Evolutionary conservation across 2,797 vertebrate species (phyloP).

Genomic region (Leucoraja ocellata): DNA sequence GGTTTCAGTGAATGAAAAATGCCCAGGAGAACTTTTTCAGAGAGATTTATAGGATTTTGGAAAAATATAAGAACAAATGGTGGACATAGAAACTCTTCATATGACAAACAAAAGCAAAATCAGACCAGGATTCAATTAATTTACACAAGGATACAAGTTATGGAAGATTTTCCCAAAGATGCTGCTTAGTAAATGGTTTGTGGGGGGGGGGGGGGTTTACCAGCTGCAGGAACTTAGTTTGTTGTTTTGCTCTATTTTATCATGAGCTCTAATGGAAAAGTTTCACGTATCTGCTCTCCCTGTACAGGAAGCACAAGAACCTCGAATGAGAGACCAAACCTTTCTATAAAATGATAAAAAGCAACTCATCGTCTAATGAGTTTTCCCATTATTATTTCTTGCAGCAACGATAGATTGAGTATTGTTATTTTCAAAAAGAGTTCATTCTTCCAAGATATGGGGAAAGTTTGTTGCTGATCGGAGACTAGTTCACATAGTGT

Average conservation of each 20-base stretch:
- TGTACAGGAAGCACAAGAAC: background rate
- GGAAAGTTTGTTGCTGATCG: background rate
- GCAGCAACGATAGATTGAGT: background rate
- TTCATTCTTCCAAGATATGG: background rate
- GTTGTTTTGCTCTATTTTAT: background rate
- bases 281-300: background rate
- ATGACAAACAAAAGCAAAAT: no score
- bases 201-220: background rate
- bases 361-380: background rate
- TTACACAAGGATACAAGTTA: background rate
- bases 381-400: background rate
- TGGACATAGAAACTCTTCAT: no score
- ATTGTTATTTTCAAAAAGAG: background rate
- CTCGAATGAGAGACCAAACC: background rate
- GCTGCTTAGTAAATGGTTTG: background rate
- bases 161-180: background rate
- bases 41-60: no score
- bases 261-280: background rate
- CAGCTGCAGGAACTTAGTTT: background rate
- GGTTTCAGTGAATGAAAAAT: no score
- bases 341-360: background rate
- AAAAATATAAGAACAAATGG: no score
- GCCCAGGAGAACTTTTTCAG: no score
- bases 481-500: background rate
- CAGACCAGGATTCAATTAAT: no score